Evolutionary conservation across 2,113 vertebrate genomes (phyloP), one percentile per base, ranked within the genome.

Genomic region (Callospermophilus lateralis): DNA sequence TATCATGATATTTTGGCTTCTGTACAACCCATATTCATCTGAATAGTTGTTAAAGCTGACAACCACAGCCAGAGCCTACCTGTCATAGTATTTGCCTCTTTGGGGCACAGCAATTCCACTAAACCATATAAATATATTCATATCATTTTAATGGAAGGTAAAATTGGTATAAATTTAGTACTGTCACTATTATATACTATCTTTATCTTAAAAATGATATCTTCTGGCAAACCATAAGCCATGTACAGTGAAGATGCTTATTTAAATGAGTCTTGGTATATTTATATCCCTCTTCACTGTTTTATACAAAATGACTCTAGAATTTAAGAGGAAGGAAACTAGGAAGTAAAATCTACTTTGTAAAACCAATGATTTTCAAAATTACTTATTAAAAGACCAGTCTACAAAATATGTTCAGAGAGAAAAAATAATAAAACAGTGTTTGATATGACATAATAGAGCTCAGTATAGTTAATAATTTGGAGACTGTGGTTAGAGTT

Each of bases 1-100:
- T n/a, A 90, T 73, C 30, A 65, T 76, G 42, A 79, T 89, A 48
- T 89, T 77, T 48, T 76, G 76, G 34, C 37, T 20, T 83, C 24
- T 65, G 15, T 26, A 39, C 7, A 91, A 86, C 17, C 24, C 9
- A 37, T 48, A 72, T 85, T 87, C 34, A 76, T 93, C 65, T 89
- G 17, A 96, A 79, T 55, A 15, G 30, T 55, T 84, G 77, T 89
- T 85, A 89, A 97, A 89, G 7, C n/a, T 84, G 55, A 95, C n/a
- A 84, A 6, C n/a, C 74, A 89, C 4, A 74, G 17, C 5, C 8
- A 76, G 24, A 90, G 30, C 9, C 55, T 73, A 39, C 20, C 17
- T 22, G 26, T 95, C 30, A 55, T 86, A 74, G 4, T 17, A 3
- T 93, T 95, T 77, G 13, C 12, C 30, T 53, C 37, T 89, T 51